phyloP scores from a whole-genome alignment of 2,797 vertebrate genomes.

The Cephalopachus bancanus region DNA sequence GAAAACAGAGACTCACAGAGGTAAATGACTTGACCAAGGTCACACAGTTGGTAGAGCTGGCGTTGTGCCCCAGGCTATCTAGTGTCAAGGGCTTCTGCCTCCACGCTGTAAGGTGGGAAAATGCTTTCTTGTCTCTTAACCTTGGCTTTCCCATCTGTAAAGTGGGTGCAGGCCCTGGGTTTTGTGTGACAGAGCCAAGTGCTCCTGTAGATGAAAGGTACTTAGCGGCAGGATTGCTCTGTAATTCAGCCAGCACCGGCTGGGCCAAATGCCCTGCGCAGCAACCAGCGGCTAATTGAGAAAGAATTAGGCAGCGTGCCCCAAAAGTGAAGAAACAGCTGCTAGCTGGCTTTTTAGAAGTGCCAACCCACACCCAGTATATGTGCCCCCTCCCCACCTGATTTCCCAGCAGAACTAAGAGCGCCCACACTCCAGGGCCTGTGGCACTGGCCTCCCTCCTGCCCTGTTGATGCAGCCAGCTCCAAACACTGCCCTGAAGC shows the following conservation, averaged over 20 bases:
- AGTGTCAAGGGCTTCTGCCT: not conserved
- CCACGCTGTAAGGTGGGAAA: not conserved
- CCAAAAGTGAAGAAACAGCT: slow-evolving; percentile 70
- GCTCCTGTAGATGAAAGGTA: slow-evolving; percentile 50
- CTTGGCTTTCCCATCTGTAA: not conserved
- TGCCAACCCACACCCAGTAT: slow-evolving; percentile 42
- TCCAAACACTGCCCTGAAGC: not conserved
- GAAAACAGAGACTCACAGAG: not conserved
- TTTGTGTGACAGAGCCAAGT: not conserved
- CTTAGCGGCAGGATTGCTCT: slow-evolving; percentile 59
- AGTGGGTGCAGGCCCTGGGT: slow-evolving; percentile 30
- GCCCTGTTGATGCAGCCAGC: not conserved
- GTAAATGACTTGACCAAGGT: not conserved
- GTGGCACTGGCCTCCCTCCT: not conserved
- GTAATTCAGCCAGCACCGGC: slow-evolving; percentile 66
- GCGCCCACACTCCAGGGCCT: not conserved
- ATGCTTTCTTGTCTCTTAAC: not conserved
- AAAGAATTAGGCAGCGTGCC: slow-evolving; percentile 75
- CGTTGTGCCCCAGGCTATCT: not conserved
- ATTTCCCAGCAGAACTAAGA: slow-evolving; percentile 49
- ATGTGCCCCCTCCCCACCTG: not conserved
- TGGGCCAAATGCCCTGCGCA: slow-evolving; percentile 30
- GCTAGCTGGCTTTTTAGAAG: slow-evolving; percentile 62
- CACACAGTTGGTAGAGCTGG: not conserved
- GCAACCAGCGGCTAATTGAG: slow-evolving; percentile 64